These are phyloP conservation scores for Hippocampus kuda DNA, from an alignment of 2,797 vertebrate species.

Conservation along the genomic window DNA sequence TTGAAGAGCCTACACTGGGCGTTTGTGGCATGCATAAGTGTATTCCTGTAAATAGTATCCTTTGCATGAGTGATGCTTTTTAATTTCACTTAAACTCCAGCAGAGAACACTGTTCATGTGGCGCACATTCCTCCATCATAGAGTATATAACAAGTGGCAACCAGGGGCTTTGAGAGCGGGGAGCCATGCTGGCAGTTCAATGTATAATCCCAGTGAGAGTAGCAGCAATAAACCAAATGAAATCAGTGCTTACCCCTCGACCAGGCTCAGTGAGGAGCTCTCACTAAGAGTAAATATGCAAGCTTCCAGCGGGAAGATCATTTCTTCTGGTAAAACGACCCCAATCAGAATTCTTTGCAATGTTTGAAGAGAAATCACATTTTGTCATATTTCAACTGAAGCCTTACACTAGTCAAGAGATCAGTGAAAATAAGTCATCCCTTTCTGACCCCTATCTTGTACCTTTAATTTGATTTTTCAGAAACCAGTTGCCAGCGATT, in stretches of 20 bases:
- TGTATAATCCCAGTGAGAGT: constrained; percentile 66
- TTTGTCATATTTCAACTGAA: too few species aligned
- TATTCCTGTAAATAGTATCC: constrained; percentile 60
- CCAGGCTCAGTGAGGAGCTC: constrained; percentile 45
- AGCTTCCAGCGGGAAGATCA: constrained; percentile 24
- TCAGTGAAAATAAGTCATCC: too few species aligned
- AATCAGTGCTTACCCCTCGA: constrained; percentile 50
- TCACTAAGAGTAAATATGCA: constrained; percentile 42
- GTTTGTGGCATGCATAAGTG: constrained; percentile 41
- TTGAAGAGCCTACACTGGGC: constrained; percentile 45
- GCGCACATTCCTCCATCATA: constrained; percentile 59
- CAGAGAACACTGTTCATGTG: constrained; percentile 48
- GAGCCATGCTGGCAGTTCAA: constrained; percentile 58
- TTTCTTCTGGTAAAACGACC: constrained; percentile 22
- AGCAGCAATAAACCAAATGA: constrained; percentile 63
- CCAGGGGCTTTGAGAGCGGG: constrained; percentile 44
- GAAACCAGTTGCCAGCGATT: too few species aligned
- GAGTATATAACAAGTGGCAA: constrained; percentile 22
- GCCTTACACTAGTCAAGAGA: too few species aligned
- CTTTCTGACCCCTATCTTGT: too few species aligned
- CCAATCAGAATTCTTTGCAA: not conserved
- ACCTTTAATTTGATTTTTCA: too few species aligned
- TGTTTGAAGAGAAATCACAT: too few species aligned
- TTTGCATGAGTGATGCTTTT: constrained; percentile 59
- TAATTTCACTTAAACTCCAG: constrained; percentile 60